Percentiles rank a stretch among this genome's conserved stretches.
These are phyloP conservation scores for Zoanthus sansibaricus DNA, from an alignment of 92 coral and sea anemone species.

Conservation along the genomic window DNA sequence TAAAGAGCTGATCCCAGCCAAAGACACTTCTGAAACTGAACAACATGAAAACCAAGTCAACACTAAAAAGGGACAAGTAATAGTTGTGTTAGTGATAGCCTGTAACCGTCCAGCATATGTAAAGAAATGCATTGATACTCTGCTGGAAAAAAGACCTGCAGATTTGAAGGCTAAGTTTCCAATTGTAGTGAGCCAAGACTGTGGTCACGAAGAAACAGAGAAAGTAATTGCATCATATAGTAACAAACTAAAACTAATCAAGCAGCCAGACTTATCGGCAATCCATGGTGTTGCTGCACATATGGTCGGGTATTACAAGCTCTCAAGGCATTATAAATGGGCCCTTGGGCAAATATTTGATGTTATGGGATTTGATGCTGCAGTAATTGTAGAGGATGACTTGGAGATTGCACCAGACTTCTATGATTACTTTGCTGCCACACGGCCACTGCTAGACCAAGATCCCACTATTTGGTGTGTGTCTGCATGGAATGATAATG, in stretches of 20 bases:
- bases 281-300: slow-evolving; percentile 67
- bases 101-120: slow-evolving; percentile 91
- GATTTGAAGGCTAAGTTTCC: slow-evolving; percentile 65
- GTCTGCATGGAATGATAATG: slow-evolving; percentile 99
- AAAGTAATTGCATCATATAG: slow-evolving; percentile 71
- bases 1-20: neutral
- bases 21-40: neutral
- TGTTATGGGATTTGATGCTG: slow-evolving; percentile 80
- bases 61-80: slow-evolving; percentile 28
- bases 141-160: slow-evolving; percentile 72
- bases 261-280: slow-evolving; percentile 82
- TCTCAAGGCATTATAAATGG: slow-evolving; percentile 91
- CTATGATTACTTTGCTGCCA: slow-evolving; percentile 93
- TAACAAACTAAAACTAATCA: slow-evolving; percentile 61
- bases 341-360: slow-evolving; percentile 91
- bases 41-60: neutral
- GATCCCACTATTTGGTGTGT: slow-evolving; percentile 96
- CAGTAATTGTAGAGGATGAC: slow-evolving; percentile 93
- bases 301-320: slow-evolving; percentile 84
- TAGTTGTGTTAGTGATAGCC: slow-evolving; percentile 86
- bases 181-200: slow-evolving; percentile 93
- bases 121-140: slow-evolving; percentile 76
- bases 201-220: slow-evolving; percentile 79
- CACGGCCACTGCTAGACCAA: slow-evolving; percentile 72
- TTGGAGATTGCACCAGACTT: slow-evolving; percentile 90